Evolutionary conservation across 2,888 invertebrate genomes (phyloP), one percentile per base, ranked within the genome.

Genomic region (Leucoptera coffeella): DNA sequence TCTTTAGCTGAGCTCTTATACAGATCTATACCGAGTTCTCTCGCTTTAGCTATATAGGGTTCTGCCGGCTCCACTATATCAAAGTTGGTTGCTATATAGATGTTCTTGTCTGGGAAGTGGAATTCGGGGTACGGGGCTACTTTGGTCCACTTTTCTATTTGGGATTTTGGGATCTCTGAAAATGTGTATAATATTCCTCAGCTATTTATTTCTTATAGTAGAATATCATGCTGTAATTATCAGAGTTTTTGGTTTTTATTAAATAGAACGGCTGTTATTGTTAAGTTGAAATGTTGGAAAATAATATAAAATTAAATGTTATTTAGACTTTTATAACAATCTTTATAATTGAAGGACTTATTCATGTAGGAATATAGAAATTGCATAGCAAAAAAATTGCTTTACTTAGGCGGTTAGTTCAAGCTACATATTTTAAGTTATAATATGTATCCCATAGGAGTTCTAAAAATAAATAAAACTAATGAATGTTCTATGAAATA

Each of bases 51-150:
- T 0, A 51, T 3, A 32, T 62, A 69, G 1, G 38, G 45, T 10
- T 44, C 43, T 1, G 65, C 49, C 0, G 73, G 50, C 0, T 73
- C 49, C 4, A 80, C 47, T 14, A 85, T 45, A 8, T 54, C 58
- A 42, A 90, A 89, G 48, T 89, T 74, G 2, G 74, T 74, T 0
- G 87, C 77, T 15, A 91, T 69, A 47, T 79, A 91, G 6, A 74
- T 56, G 54, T 91, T 91, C 14, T 79, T 73, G 8, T 75, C 69
- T 0, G 89, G 89, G 3, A 89, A 50, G 36, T 74, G 71, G 42
- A 88, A 80, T 15, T 78, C 75, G 0, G 61, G 35, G 26, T 75
- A 60, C 0, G 77, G 73, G 15, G 64, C 43, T 0, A 75, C 74
- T 6, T 54, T 60, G 9, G 73, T 40, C 86, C 87, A 88, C 1